Conservation (phyloP, 1,140 invertebrate genomes). For the Asobara japonica region DNA sequence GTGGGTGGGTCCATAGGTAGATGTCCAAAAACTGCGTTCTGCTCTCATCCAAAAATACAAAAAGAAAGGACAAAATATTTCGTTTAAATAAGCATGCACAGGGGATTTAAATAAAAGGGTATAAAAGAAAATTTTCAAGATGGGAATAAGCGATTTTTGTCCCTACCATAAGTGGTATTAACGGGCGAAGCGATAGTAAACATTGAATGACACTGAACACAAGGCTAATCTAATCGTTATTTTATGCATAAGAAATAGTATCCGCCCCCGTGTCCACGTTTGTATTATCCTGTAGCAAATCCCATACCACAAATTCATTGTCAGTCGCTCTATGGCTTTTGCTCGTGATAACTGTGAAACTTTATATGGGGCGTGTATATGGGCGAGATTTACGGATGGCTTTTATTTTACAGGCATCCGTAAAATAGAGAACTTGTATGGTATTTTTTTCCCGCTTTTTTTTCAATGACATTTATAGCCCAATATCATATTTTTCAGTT, state of each 20-base stretch:
- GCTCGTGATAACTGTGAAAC: not conserved
- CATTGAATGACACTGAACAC: slow-evolving; percentile 20
- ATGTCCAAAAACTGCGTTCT: too few species aligned
- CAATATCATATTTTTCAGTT: too few species aligned
- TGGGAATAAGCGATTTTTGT: not conserved
- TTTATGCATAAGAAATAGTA: slow-evolving; percentile 36
- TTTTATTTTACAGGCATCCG: not conserved
- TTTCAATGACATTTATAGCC: too few species aligned
- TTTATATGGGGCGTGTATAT: not conserved
- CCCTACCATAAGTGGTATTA: slow-evolving; percentile 23
- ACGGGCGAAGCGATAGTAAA: slow-evolving; percentile 11
- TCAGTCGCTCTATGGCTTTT: not conserved
- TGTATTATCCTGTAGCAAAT: slow-evolving; percentile 11
- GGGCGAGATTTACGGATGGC: not conserved
- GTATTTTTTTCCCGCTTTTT: too few species aligned
- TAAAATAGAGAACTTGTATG: too few species aligned
- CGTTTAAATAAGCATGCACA: too few species aligned
- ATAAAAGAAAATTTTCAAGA: not conserved
- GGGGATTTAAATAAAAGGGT: too few species aligned
- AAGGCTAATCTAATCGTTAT: slow-evolving; percentile 32
- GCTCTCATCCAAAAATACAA: too few species aligned
- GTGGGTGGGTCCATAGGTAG: too few species aligned
- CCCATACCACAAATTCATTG: not conserved
- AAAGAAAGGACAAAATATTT: too few species aligned
- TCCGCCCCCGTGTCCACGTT: not conserved